Conservation (phyloP, 2,888 invertebrate genomes). For the Rosalia funebris region DNA sequence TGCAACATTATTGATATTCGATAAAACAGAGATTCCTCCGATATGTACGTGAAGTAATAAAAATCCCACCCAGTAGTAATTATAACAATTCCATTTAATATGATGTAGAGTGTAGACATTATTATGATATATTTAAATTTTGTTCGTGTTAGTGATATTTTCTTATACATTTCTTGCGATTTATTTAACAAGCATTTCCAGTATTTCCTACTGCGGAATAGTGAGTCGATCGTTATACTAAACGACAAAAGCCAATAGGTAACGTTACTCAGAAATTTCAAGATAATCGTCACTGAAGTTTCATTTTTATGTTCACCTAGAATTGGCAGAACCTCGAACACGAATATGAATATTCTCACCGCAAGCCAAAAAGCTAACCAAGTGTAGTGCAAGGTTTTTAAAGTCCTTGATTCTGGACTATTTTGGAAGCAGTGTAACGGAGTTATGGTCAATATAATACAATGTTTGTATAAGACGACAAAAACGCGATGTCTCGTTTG, state of each 20-base stretch:
- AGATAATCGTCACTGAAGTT: neutral
- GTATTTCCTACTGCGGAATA: neutral
- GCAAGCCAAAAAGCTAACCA: neutral
- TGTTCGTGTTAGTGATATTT: neutral
- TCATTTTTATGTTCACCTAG: neutral
- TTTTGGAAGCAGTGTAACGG: neutral
- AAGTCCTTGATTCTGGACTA: neutral
- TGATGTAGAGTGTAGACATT: neutral
- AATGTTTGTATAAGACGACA: neutral
- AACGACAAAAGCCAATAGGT: neutral
- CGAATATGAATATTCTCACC: neutral
- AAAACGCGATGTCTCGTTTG: neutral
- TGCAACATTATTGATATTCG: neutral
- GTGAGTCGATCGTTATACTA: neutral
- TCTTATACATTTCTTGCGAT: neutral
- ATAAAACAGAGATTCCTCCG: neutral
- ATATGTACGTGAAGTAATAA: neutral
- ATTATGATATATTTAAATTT: neutral
- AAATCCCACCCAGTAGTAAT: slow-evolving; percentile 1
- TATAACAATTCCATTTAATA: neutral
- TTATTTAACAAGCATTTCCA: neutral
- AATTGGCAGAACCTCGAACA: neutral
- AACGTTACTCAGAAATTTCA: neutral
- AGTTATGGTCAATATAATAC: neutral
- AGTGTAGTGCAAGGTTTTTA: neutral